Evolutionary conservation across 1,140 invertebrate genomes (phyloP), one percentile per base, ranked within the genome.

Genomic region (Stegodyphus dumicola): DNA sequence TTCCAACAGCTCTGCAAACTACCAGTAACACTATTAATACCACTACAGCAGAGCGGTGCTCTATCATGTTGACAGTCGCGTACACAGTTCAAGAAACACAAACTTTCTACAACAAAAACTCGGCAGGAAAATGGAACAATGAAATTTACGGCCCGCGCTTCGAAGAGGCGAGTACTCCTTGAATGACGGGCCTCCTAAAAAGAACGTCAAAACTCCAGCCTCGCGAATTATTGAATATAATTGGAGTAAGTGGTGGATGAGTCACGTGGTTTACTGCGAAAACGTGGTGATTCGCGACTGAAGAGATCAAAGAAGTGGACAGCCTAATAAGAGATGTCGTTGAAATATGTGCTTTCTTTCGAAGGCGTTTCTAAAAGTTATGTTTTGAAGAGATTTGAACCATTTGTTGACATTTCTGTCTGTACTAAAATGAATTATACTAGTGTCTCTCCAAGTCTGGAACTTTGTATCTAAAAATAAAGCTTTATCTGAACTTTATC

Each of bases 181-280:
- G 78, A 77, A 65, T 11, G 60, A 77, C 18, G 54, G 75, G 60
- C 6, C 18, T 64, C 60, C 13, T 56, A 10, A 60, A n/a, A 69
- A 83, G 53, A 71, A 74, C 56, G 54, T 65, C 73, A 75, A 75
- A 75, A 83, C 54, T 60, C 48, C 70, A 17, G 51, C 11, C 77
- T 60, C 33, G 53, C 73, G 15, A 83, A 83, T 75, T 83, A 83
- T 83, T 83, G 71, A 70, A 83, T 75, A 83, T 83, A 83, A 83
- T 83, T 83, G 80, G 80, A 83, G 80, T 83, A 83, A 83, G 80
- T 75, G 80, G 80, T 66, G 71, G 48, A 52, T 83, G 80, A 83
- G 80, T 83, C 80, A 83, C 80, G 70, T 83, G 70, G 80, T 74
- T 65, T 83, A 75, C 33, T 77, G 75, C 75, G 56, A 77, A 77